phyloP scores from a whole-genome alignment of 92 coral and sea anemone genomes.

The Siderastrea radians region DNA sequence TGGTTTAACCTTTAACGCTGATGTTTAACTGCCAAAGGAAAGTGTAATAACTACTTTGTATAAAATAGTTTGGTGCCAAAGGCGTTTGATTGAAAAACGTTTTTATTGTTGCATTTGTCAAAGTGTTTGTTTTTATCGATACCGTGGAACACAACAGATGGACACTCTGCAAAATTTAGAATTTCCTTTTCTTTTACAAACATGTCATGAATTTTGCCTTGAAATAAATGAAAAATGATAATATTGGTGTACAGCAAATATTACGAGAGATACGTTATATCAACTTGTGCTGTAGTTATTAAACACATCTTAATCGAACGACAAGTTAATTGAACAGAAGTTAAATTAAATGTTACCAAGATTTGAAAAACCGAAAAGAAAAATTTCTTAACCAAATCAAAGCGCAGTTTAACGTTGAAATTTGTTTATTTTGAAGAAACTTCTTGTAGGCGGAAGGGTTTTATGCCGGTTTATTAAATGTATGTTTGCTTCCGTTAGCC shows the following conservation, averaged over 20 bases:
- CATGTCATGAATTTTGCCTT: conserved; percentile 1
- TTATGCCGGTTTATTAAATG: neutral
- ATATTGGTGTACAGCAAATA: too few species aligned
- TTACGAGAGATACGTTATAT: neutral
- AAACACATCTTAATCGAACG: conserved; percentile 10
- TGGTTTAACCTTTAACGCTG: neutral
- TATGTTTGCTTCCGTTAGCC: conserved; percentile 18
- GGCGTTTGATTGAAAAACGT: neutral
- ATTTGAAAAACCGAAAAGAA: neutral
- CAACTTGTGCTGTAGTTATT: neutral
- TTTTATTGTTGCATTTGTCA: neutral
- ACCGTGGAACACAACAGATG: conserved; percentile 20
- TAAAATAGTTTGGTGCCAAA: neutral
- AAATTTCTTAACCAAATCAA: neutral
- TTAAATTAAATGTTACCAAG: neutral
- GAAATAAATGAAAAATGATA: neutral
- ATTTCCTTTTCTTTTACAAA: conserved; percentile 10
- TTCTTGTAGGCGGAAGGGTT: conserved; percentile 2
- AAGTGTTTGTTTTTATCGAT: neutral
- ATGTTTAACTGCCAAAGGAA: neutral
- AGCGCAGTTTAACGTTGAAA: neutral
- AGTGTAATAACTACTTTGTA: neutral
- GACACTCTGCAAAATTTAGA: neutral
- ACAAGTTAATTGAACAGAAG: conserved; percentile 3
- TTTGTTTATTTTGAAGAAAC: conserved; percentile 3